Base-by-base conservation (phyloP, 2,888 invertebrate genomes). In the Chloroclystis v-ata region DNA sequence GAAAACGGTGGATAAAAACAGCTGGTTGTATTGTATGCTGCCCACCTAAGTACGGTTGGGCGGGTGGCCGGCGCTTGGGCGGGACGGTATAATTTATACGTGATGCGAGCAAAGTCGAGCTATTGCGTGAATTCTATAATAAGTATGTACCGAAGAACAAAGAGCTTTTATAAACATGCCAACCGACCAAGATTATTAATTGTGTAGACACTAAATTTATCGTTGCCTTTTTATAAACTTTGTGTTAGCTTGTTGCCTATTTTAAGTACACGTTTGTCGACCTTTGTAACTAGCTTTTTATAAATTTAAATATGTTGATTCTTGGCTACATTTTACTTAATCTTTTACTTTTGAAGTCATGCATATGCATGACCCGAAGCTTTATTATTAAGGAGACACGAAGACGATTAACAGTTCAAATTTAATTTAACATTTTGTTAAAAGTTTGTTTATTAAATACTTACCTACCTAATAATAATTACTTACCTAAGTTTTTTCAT, bases 31-130 rank as follows among this genome's bases (percentile, higher is more conserved):
- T 47, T 35, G 46, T 37, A 43, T 43, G 26, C 57, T 50, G 43
- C 52, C 52, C 51, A 39, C 40, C 43, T 38, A 42, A 51, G 57
- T 59, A 43, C 57, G 51, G 45, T 44, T 32, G 38, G 57, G 50
- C 47, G 42, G 42, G 56, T 52, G 55, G 54, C 47, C 33, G 33
- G 33, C 54, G 61, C 59, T 61, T 60, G 63, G 48, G 57, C 52
- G 50, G 65, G 64, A 60, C 63, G 61, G 61, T 47, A 65, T 75
- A 72, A 73, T 70, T 74, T 73, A 72, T 67, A 61, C 37, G 42
- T 37, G 40, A 53, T 45, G 57, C 56, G 56, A 59, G 60, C 57
- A 56, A 59, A 59, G 56, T 57, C 59, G 48, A 63, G 56, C 61
- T 61, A 63, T 75, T 75, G 75, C 75, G 75, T 77, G 75, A 67